Evolutionary conservation across 2,113 vertebrate species (phyloP), one percentile per base, ranked within the genome.

Genomic region (Actinemys pallida): DNA sequence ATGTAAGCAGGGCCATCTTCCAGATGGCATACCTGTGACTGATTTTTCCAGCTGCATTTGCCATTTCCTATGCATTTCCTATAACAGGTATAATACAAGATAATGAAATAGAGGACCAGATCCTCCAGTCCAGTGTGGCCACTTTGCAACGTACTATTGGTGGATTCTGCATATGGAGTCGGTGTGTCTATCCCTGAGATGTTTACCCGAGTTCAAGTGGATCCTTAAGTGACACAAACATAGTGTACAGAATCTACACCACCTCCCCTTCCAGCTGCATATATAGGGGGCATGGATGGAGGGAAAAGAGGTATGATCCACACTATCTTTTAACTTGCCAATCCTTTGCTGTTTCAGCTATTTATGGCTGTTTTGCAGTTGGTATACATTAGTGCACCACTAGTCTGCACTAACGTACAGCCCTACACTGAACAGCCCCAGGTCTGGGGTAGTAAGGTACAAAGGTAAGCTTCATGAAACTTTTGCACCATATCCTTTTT

Each of bases 401-500:
- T 57, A 57, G 52, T n/a, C 52, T 0, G 12, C 47, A 86, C 72
- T 19, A 6, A 86, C 4, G 11, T 50, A 49, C 2, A 35, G 25
- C 27, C 2, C 19, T 39, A 24, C 1, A 16, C 16, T 93, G 81
- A 42, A 19, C 10, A 49, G 3, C 22, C 29, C 52, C 1, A 0
- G 19, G n/a, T 86, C 50, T 35, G 45, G 2, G 89, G 45, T 0
- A 76, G 2, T n/a, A 69, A 69, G 62, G 13, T 69, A 76, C 2
- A 3, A 69, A 90, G 39, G 6, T 88, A 50, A 88, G 39, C 10
- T 80, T 87, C 39, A 90, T 6, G 45, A 13, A 87, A 31, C 86
- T 92, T 93, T 93, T 83, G 47, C 8, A 49, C 25, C 65, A 83
- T 22, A 11, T 6, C 62, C 22, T 96, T 93, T 24, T 86, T 86